phyloP scores from a whole-genome alignment of 2,797 vertebrate genomes.

The Sternotherus odoratus region DNA sequence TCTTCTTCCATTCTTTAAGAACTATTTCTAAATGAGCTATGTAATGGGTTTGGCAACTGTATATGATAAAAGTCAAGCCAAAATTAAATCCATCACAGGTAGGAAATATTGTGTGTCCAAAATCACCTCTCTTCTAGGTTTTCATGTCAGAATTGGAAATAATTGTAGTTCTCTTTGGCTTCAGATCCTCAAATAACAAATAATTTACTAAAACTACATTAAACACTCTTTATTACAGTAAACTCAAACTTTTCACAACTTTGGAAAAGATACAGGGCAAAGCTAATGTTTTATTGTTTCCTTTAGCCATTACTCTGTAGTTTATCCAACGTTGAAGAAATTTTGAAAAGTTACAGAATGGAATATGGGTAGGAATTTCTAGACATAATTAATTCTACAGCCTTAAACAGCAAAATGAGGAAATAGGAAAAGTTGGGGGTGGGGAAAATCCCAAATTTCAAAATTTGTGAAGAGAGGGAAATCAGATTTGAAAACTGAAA shows the following conservation, averaged over 20 bases:
- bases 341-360: background rate
- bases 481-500: background rate
- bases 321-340: background rate
- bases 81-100: slow-evolving; percentile 33
- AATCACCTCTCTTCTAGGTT: background rate
- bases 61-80: background rate
- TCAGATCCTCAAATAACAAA: background rate
- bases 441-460: background rate
- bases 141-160: background rate
- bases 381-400: background rate
- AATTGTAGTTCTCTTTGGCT: background rate
- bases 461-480: background rate
- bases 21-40: background rate
- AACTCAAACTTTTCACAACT: background rate
- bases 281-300: background rate
- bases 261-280: background rate
- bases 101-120: background rate
- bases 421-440: background rate
- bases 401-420: background rate
- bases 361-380: background rate
- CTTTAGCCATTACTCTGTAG: background rate
- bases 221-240: background rate
- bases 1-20: slow-evolving; percentile 26
- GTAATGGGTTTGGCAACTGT: background rate
- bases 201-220: background rate